phyloP scores from a whole-genome alignment of 2,113 vertebrate species.

The Albula glossodonta region DNA sequence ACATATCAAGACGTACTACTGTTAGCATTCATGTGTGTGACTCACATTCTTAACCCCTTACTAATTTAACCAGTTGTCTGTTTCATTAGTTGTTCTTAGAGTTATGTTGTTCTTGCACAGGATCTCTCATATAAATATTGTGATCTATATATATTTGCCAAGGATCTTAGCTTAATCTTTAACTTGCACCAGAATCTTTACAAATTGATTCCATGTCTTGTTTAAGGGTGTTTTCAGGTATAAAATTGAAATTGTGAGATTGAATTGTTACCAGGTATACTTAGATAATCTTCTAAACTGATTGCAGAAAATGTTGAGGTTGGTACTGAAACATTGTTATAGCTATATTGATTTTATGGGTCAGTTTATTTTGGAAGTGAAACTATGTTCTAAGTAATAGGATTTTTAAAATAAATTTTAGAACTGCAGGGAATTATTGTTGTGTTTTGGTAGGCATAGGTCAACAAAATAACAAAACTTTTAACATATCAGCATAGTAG shows the following conservation, averaged over 20 bases:
- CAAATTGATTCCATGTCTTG: background rate
- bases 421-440: constrained; percentile 3
- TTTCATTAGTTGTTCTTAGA: too few relatives aligned
- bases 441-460: background rate
- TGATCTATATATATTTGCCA: too few relatives aligned
- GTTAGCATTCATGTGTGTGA: too few relatives aligned
- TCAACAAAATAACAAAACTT: background rate
- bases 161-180: background rate
- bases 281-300: background rate
- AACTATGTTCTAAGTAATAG: background rate
- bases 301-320: background rate
- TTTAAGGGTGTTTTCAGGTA: background rate
- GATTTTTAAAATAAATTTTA: background rate
- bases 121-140: too few relatives aligned
- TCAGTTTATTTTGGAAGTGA: background rate
- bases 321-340: background rate
- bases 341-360: background rate
- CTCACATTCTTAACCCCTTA: too few relatives aligned
- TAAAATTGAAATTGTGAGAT: background rate
- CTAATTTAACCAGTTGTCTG: too few relatives aligned
- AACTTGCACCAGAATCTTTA: background rate
- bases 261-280: background rate
- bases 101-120: too few relatives aligned
- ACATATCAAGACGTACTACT: too few relatives aligned
- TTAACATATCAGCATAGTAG: background rate